Conservation (phyloP, 2,797 vertebrate species). For the Cuniculus paca region DNA sequence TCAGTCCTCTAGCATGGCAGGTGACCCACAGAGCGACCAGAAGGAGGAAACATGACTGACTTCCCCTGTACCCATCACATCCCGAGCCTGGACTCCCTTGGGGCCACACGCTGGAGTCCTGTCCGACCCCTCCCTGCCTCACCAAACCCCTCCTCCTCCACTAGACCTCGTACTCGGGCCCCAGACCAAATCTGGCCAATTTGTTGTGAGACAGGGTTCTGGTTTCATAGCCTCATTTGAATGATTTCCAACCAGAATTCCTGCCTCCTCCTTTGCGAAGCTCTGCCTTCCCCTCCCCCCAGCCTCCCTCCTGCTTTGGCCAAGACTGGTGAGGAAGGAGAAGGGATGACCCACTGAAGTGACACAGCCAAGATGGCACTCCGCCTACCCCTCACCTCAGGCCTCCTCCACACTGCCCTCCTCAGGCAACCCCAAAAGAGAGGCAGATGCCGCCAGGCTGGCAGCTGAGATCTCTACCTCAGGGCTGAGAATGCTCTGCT, state of each 20-base stretch:
- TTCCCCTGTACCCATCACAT: background rate
- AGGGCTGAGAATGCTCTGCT: background rate
- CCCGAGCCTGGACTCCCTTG: background rate
- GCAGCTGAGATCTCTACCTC: background rate
- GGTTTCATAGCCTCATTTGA: slow-evolving; percentile 86
- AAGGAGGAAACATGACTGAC: background rate
- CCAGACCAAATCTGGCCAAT: slow-evolving; percentile 81
- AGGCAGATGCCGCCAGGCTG: background rate
- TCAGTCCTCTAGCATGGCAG: background rate
- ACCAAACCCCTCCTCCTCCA: slow-evolving; percentile 51
- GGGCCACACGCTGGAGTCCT: background rate
- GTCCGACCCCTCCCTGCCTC: background rate
- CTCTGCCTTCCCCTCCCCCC: slow-evolving; percentile 68
- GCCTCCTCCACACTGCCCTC: background rate
- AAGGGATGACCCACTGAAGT: background rate
- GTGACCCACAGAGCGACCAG: background rate
- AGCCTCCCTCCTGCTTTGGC: slow-evolving; percentile 26
- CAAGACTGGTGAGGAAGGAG: slow-evolving; percentile 21
- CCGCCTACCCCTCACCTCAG: background rate
- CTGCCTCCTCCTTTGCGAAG: slow-evolving; percentile 75
- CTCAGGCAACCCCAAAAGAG: background rate
- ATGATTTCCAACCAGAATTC: slow-evolving; percentile 85
- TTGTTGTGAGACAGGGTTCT: slow-evolving; percentile 84
- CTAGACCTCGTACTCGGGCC: slow-evolving; percentile 40
- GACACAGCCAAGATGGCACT: background rate